Percentiles rank a stretch among this genome's conserved stretches.
Conservation (phyloP, 2,888 invertebrate species). For the Eupithecia abbreviata region DNA sequence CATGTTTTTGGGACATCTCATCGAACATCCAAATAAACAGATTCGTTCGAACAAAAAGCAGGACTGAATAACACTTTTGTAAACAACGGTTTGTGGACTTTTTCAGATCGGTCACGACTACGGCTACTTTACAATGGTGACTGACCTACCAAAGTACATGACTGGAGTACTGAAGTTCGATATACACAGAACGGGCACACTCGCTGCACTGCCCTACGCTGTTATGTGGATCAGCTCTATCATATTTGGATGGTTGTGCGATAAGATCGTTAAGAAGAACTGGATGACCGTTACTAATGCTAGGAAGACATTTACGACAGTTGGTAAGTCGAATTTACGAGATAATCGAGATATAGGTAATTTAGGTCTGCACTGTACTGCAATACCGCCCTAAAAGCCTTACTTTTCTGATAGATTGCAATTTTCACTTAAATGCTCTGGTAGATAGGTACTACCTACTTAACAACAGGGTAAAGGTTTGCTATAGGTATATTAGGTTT, state of each 20-base stretch:
- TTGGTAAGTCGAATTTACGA: conserved; percentile 76
- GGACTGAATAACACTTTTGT: not conserved
- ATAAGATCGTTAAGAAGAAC: conserved; percentile 86
- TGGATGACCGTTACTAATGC: conserved; percentile 83
- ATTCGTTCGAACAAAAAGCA: not conserved
- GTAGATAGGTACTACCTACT: not conserved
- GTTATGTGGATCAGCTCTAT: conserved; percentile 88
- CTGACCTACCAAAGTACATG: conserved; percentile 88
- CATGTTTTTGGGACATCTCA: not conserved
- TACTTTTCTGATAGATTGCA: not conserved
- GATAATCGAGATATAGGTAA: not conserved
- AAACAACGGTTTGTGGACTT: not conserved
- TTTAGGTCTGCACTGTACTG: not conserved
- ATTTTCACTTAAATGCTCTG: not conserved
- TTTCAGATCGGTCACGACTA: conserved; percentile 86
- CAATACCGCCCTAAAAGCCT: not conserved
- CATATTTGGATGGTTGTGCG: conserved; percentile 87
- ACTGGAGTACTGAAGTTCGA: conserved; percentile 87
- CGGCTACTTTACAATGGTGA: conserved; percentile 89
- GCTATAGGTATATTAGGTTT: too few species aligned
- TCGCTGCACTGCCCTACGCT: conserved; percentile 86
- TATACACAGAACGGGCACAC: conserved; percentile 85
- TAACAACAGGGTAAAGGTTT: too few species aligned
- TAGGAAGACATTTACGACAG: conserved; percentile 87
- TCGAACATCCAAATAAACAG: not conserved